Conservation (phyloP, 92 coral and sea anemone species). For the Zoanthus sansibaricus region DNA sequence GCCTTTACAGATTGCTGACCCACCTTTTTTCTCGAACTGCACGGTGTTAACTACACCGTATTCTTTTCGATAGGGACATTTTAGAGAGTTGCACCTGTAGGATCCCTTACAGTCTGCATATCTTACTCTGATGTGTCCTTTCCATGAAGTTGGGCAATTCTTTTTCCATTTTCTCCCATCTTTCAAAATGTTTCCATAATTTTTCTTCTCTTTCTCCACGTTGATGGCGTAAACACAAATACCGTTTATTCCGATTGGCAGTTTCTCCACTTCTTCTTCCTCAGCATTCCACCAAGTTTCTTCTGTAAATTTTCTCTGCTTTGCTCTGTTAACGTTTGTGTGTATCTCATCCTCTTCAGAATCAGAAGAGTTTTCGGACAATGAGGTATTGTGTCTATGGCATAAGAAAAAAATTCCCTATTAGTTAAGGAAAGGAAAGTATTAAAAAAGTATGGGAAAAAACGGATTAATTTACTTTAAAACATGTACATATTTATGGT, state of each 20-base stretch:
- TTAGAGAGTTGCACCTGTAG: background rate
- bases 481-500: too few species aligned
- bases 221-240: background rate
- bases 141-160: conserved; percentile 63
- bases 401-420: too few species aligned
- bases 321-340: background rate
- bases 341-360: too few species aligned
- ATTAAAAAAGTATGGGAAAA: too few species aligned
- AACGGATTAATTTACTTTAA: too few species aligned
- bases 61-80: background rate
- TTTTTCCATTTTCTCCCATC: conserved; percentile 72
- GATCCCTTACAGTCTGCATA: conserved; percentile 66
- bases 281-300: background rate
- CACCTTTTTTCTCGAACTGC: background rate
- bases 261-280: background rate
- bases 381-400: too few species aligned
- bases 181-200: background rate
- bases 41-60: background rate
- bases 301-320: background rate
- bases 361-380: too few species aligned
- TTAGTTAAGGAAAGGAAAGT: too few species aligned
- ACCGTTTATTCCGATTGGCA: background rate
- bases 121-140: conserved; percentile 60
- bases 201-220: background rate
- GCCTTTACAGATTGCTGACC: background rate